Base-by-base conservation (phyloP, 2,113 vertebrate genomes). In the Salvelinus namaycush region DNA sequence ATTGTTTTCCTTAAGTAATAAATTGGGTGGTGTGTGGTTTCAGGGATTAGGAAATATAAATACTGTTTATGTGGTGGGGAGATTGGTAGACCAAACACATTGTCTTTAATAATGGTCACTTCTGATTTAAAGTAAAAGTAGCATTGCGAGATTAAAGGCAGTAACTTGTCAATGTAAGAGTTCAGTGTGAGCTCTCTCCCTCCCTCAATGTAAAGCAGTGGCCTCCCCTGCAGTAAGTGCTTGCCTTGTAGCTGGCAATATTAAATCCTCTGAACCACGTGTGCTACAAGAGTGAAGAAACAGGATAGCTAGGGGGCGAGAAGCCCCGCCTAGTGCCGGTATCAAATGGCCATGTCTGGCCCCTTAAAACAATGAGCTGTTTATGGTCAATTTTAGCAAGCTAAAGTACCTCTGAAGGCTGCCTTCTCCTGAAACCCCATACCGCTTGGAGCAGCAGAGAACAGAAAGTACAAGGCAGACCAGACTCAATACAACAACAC, bases 291-390 rank as follows among this genome's bases (percentile, higher is more conserved):
- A 88, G 79, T 85, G 81, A 87, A 92, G 90, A 88, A 88, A 90
- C 88, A 89, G 86, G 78, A 84, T 87, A 81, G 81, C 87, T 84
- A 39, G 77, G 86, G 65, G 87, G 87, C 65, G 64, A 87, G 71
- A 87, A 90, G 86, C 51, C 69, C 78, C 70, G 67, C 73, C 79
- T 78, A 83, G 87, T 79, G 83, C 74, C 2, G 70, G 89, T 87
- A 83, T 92, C 88, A 88, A 81, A 91, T 92, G 87, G 89, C 88
- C 74, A 48, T 81, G 84, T 82, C 88, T 83, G 86, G 87, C 81
- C 86, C 88, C 83, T 87, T 81, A 89, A 87, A 91, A 88, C 89
- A 92, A 90, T 89, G 84, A 89, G 83, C 86, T 90, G 88, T 91
- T 92, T 92, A 92, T 89, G 87, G 80, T 85, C 81, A 87, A 91